Percentiles rank a stretch among this genome's conserved stretches.
These are phyloP conservation scores for Microcaecilia unicolor DNA, from an alignment of 2,797 vertebrate genomes.

Conservation along the genomic window DNA sequence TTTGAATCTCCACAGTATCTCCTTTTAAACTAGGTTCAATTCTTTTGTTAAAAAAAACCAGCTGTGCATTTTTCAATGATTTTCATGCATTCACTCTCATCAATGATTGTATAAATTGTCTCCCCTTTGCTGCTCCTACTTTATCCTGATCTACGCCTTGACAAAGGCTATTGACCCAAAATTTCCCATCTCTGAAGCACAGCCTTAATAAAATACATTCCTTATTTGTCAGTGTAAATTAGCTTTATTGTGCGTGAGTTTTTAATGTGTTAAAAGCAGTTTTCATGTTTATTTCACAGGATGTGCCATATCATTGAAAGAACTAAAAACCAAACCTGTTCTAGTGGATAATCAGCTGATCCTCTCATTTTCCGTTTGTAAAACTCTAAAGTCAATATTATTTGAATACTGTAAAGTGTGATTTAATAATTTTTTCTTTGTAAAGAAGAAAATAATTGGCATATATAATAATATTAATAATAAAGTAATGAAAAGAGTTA, in stretches of 20 bases:
- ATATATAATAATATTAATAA: constrained; percentile 80
- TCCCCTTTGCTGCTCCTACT: constrained; percentile 52
- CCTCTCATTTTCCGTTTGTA: constrained; percentile 52
- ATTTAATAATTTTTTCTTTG: constrained; percentile 57
- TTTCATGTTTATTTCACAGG: constrained; percentile 52
- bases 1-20: constrained; percentile 40
- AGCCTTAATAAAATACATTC: constrained; percentile 60
- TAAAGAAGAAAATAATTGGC: constrained; percentile 63
- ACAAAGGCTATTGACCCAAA: constrained; percentile 52
- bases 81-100: constrained; percentile 63
- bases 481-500: constrained; percentile 52
- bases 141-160: constrained; percentile 52
- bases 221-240: constrained; percentile 55
- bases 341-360: constrained; percentile 45
- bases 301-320: constrained; percentile 70
- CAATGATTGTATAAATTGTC: constrained; percentile 48
- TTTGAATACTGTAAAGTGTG: constrained; percentile 51
- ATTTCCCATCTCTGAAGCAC: constrained; percentile 62
- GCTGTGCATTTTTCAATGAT: constrained; percentile 48
- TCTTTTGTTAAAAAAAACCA: constrained; percentile 42
- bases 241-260: constrained; percentile 49
- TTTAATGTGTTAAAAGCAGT: constrained; percentile 40
- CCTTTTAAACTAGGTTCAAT: constrained; percentile 35
- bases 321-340: constrained; percentile 51
- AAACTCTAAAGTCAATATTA: constrained; percentile 45